These are phyloP conservation scores for Leptopterna dolabrata DNA, from an alignment of 2,888 invertebrate genomes.

Conservation along the genomic window DNA sequence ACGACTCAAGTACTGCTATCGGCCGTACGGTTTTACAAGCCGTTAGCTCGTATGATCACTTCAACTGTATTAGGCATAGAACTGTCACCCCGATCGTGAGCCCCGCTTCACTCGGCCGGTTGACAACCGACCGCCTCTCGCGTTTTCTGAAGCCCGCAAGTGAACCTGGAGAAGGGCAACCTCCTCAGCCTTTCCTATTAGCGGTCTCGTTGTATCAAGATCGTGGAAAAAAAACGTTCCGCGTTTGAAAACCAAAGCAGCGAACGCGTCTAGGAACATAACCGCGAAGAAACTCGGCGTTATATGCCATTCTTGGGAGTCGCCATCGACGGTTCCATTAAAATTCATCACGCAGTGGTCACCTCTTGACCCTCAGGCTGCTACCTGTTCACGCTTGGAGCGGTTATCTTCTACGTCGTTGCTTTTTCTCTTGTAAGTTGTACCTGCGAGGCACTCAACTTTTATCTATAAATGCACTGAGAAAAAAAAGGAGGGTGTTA, in stretches of 20 bases:
- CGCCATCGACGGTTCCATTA: not conserved
- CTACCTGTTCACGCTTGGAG: not conserved
- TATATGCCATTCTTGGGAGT: not conserved
- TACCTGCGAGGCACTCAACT: not conserved
- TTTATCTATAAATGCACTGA: too few species aligned
- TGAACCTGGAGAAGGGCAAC: not conserved
- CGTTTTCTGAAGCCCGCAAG: not conserved
- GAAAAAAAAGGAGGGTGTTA: not conserved
- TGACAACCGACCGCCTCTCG: not conserved
- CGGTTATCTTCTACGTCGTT: not conserved
- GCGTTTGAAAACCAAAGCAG: conserved; percentile 3
- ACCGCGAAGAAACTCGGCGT: not conserved
- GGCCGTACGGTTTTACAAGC: not conserved
- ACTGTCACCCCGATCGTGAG: not conserved
- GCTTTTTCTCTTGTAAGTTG: not conserved
- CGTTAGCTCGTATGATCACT: not conserved
- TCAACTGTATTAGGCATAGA: not conserved
- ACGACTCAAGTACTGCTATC: not conserved
- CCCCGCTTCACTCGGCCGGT: not conserved
- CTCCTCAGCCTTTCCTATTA: not conserved
- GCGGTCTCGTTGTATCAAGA: conserved; percentile 3
- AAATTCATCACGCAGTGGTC: conserved; percentile 1
- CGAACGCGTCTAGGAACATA: not conserved
- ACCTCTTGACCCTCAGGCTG: not conserved
- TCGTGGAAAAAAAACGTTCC: not conserved